Base-by-base conservation (phyloP, 1,140 invertebrate species). In the Lordiphosa stackelbergi region DNA sequence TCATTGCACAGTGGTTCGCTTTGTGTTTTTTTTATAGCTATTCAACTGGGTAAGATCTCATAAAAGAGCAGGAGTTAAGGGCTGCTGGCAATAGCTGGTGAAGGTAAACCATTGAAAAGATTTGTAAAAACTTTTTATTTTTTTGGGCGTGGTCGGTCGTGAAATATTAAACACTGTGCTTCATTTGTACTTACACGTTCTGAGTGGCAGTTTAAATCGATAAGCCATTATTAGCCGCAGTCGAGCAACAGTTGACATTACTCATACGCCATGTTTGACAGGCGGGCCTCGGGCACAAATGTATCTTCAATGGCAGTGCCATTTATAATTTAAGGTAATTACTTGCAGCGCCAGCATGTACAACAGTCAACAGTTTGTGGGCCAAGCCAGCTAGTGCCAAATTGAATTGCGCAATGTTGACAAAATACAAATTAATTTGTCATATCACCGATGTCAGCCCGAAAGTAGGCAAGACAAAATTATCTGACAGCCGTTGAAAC, bases 271-370 rank as follows among this genome's bases (percentile, higher is more conserved):
- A 22, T 54, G 49, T 59, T 57, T 64, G 73, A 61, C 40, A 51
- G 37, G 36, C 47, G 42, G 28, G 28, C 7, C 28, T 31, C 6
- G 28, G 28, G 28, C 28, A 38, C 28, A 58, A 59, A 69, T 59
- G 49, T 47, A 59, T 59, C 55, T 55, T n/a, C 40, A 28, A 24
- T 38, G 42, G n/a, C 12, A 47, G 35, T 38, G 41, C 36, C 48
- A 70, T 70, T 53, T 51, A 66, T 69, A 70, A 79, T 79, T 63
- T 66, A 79, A 60, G 54, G 64, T 66, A 78, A 78, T 79, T 78
- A 78, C 65, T 65, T 69, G 48, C 28, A 31, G 8, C 28, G 8
- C 31, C 24, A 31, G 28, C 28, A 31, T 8, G 28, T 31, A 31
- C 28, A 31, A 31, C 46, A 43, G 49, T 42, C 73, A 78, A 69